Conservation (phyloP, 2,113 vertebrate species). For the Macroglossus sobrinus region DNA sequence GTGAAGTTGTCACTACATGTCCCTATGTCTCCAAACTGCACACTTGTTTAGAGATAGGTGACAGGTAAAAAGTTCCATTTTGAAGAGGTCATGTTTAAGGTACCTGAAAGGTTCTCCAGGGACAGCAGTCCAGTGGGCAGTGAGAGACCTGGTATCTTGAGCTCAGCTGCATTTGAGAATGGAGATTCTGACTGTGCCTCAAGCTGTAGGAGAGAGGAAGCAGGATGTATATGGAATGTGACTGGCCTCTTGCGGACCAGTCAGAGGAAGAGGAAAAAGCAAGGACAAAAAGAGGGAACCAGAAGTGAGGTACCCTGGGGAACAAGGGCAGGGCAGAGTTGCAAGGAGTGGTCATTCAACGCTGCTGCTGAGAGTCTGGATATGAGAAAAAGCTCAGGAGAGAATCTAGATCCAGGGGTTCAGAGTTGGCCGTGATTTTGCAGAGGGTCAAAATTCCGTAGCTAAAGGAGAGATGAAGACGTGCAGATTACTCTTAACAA, state of each 20-base stretch:
- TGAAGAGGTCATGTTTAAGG: not conserved
- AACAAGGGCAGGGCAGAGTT: not conserved
- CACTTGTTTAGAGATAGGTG: not conserved
- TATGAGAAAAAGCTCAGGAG: not conserved
- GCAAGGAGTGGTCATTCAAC: not conserved
- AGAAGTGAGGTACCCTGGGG: not conserved
- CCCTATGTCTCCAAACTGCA: not conserved
- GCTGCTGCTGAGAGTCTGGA: not conserved
- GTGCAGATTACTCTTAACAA: fast-evolving
- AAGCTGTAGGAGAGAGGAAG: not conserved
- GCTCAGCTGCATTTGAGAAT: not conserved
- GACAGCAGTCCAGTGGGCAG: not conserved
- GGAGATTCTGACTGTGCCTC: not conserved
- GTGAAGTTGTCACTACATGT: not conserved
- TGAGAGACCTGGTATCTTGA: not conserved
- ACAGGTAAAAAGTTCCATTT: not conserved
- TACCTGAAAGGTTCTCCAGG: not conserved
- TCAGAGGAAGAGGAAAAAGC: not conserved
- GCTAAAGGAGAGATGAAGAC: not conserved
- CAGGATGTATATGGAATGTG: not conserved
- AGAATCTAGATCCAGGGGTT: not conserved
- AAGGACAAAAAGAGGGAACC: not conserved
- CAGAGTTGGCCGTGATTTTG: not conserved
- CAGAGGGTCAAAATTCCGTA: not conserved
- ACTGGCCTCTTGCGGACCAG: not conserved